Base-by-base conservation (phyloP, 2,888 invertebrate genomes). In the Andricus quercusramuli region DNA sequence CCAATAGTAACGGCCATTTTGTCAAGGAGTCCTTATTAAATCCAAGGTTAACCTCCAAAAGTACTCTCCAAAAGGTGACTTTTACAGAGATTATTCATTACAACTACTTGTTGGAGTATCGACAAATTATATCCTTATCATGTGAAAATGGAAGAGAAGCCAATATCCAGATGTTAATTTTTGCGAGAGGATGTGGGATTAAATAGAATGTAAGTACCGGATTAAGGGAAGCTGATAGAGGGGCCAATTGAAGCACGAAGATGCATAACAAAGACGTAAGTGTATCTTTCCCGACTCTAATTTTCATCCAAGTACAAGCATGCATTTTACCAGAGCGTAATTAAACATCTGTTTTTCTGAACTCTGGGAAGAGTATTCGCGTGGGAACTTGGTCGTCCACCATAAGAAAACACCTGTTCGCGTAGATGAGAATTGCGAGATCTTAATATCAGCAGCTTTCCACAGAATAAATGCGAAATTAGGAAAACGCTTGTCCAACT, bases 381-480 rank as follows among this genome's bases (percentile, higher is more conserved):
- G 56, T 74, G 74, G 56, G 74, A 74, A 74, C 74, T 74, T 56
- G 74, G 51, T 67, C 15, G 11, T 67, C 22, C 20, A 13, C 20
- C 13, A 29, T 64, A 56, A 74, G 56, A 56, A 74, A 74, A 74
- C 74, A 74, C 74, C 74, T 74, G 74, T 74, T 59, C 37, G 29
- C 29, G 32, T n/a, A n/a, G 8, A 70, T 47, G 6, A 37, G 32
- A 32, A 17, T 25, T 47, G 17, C 29, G 47, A 51, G 20, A 56
- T 70, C 51, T 70, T 51, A 11, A 5, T 25, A 25, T 47, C 13
- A 44, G 47, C 44, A 44, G 13, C n/a, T 70, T 70, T 51, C n/a
- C 70, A 51, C 29, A 70, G 51, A 70, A 51, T 51, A 22, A 37
- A 56, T 74, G 32, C 11, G 56, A 74, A 74, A 74, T 74, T 74